Conservation (phyloP, 2,797 vertebrate species). For the Hydrophis major region DNA sequence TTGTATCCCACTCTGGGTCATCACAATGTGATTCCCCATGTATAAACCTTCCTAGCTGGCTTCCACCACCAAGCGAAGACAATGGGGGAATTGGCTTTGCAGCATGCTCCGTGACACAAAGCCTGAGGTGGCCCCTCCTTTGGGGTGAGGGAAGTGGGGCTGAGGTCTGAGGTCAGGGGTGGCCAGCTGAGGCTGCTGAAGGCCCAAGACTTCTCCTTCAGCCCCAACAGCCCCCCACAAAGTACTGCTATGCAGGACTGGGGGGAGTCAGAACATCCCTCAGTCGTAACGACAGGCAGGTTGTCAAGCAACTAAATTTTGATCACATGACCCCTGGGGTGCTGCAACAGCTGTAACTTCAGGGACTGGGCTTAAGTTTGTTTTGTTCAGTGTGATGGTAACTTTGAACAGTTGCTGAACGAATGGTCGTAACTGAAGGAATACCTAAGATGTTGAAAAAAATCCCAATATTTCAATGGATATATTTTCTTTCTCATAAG, state of each 20-base stretch:
- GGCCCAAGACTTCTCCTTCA: neutral
- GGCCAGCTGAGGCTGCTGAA: neutral
- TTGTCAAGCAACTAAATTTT: neutral
- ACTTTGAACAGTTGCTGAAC: neutral
- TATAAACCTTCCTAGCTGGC: neutral
- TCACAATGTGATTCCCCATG: neutral
- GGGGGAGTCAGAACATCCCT: neutral
- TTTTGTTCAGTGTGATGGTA: neutral
- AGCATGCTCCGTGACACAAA: neutral
- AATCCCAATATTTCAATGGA: neutral
- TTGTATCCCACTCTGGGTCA: too few relatives aligned
- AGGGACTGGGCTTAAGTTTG: neutral
- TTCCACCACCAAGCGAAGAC: neutral
- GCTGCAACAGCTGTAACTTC: neutral
- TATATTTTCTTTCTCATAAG: too few relatives aligned
- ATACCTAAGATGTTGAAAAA: neutral
- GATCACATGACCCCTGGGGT: neutral
- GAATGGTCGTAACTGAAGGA: neutral
- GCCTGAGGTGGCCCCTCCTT: neutral
- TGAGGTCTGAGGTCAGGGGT: neutral
- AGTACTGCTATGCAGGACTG: neutral
- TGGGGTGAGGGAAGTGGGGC: neutral
- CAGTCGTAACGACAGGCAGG: neutral
- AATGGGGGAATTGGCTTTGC: neutral
- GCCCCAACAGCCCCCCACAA: neutral